These are phyloP conservation scores for Piprites chloris DNA, from an alignment of 2,113 vertebrate genomes.

Conservation along the genomic window DNA sequence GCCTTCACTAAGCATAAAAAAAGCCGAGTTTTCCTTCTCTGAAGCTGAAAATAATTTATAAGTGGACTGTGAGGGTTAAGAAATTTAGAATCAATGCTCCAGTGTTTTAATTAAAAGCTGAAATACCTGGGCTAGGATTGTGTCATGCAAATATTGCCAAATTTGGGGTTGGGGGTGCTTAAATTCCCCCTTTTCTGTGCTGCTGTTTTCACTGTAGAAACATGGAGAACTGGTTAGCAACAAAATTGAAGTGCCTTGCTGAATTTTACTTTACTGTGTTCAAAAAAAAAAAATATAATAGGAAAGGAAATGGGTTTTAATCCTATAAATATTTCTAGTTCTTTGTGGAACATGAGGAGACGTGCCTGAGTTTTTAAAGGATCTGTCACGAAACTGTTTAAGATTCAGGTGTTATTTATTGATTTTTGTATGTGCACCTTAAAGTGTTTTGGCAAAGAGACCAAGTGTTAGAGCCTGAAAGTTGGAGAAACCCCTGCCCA, in stretches of 20 bases:
- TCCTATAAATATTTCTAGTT: background rate
- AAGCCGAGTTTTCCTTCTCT: background rate
- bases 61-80: background rate
- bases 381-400: rapidly evolving
- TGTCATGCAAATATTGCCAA: background rate
- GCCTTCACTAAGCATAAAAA: background rate
- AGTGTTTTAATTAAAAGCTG: background rate
- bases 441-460: background rate
- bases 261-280: background rate
- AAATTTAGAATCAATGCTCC: background rate
- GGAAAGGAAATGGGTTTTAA: background rate
- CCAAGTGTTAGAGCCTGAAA: background rate
- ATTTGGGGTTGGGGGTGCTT: background rate
- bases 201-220: background rate
- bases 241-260: background rate
- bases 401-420: background rate
- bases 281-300: background rate
- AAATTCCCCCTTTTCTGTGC: background rate
- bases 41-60: background rate
- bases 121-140: background rate
- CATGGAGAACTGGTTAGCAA: background rate
- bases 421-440: background rate
- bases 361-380: background rate
- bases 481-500: background rate
- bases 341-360: background rate